Evolutionary conservation across 2,797 vertebrate species (phyloP).

Genomic region (Phyllotis vaccarum): DNA sequence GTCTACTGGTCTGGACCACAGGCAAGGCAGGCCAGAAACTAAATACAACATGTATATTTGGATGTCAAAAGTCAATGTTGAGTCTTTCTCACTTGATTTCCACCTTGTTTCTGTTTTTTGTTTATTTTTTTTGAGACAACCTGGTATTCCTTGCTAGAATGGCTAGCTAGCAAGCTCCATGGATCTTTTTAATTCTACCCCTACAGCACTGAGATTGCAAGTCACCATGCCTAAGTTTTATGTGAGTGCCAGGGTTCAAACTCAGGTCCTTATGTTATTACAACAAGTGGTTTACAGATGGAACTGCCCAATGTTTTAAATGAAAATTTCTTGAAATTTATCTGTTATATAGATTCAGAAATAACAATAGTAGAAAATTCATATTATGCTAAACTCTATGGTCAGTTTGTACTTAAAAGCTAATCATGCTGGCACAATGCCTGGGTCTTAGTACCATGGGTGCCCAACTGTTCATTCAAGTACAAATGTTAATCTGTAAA

Average conservation of each 20-base stretch:
- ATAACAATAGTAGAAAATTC: neutral
- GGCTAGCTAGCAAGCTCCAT: neutral
- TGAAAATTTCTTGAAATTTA: neutral
- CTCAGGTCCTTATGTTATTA: neutral
- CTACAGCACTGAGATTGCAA: neutral
- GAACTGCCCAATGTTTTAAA: neutral
- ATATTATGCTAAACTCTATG: neutral
- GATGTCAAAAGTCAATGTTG: neutral
- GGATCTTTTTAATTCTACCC: neutral
- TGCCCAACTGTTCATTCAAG: neutral
- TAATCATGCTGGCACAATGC: neutral
- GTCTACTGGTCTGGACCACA: no score
- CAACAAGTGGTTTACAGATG: neutral
- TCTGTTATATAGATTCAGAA: constrained; percentile 17
- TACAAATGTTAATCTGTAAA: neutral
- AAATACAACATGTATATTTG: neutral
- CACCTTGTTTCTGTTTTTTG: neutral
- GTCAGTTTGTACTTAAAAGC: neutral
- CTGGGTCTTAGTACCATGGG: neutral
- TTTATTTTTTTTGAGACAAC: neutral
- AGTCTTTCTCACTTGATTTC: neutral
- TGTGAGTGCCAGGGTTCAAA: neutral
- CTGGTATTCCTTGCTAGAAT: neutral
- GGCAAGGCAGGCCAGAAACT: no score
- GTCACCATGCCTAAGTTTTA: neutral